Evolutionary conservation across 1,140 invertebrate species (phyloP), one percentile per base, ranked within the genome.

Genomic region (Asbolus verrucosus): DNA sequence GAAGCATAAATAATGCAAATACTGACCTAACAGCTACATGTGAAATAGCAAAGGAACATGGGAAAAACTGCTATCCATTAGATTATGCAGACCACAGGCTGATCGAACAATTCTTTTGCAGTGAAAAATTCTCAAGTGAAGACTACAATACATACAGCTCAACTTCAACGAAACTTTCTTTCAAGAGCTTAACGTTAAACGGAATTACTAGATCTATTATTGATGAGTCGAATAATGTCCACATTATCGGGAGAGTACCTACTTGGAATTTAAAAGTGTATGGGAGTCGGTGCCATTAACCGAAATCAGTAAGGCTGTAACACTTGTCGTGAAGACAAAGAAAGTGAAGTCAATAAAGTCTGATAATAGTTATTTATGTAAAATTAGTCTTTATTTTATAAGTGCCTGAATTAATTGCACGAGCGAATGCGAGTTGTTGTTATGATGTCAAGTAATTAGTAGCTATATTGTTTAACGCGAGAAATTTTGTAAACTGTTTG

Each of bases 181-280:
- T n/a, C n/a, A n/a, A n/a, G 76, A 78, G 21, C 33, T 79, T 30
- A 76, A 77, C 61, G 74, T 74, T 50, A 76, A 54, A 71, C 54
- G 24, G 65, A 73, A 31, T 38, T 78, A 27, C 70, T 73, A 15
- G 76, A 74, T 0, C 62, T 70, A 24, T 15, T 79, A 11, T 67
- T 78, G 11, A 68, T 77, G 50, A 72, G 68, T 65, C n/a, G 73
- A 16, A 59, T 73, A 2, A 54, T 72, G 59, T 69, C 66, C 9
- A 72, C 70, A 21, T 41, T 72, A n/a, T 67, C 70, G 1, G 2
- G 4, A 16, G 70, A 72, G n/a, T n/a, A n/a, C n/a, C n/a, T 72
- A 70, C 18, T 70, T 70, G 15, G 68, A 70, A 33, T 70, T 71
- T 41, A 67, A 71, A 30, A 71, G 70, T 62, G 70, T 67, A 3